These are phyloP conservation scores for Tiphia femorata DNA, from an alignment of 2,888 invertebrate genomes.

Conservation along the genomic window DNA sequence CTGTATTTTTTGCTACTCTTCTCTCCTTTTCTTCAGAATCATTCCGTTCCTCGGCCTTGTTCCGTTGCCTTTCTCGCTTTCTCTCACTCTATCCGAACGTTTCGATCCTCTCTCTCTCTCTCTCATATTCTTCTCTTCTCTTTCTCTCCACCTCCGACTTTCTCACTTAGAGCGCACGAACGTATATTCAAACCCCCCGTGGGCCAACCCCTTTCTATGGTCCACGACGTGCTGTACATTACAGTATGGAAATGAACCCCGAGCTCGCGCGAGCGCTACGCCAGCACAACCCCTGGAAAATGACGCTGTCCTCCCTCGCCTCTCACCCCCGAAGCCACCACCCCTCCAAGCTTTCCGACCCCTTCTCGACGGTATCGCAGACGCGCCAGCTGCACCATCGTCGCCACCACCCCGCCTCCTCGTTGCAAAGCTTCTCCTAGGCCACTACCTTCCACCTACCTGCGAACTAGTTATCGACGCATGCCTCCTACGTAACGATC, in stretches of 20 bases:
- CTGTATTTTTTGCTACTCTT: no score
- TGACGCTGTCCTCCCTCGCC: not conserved
- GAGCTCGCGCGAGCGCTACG: not conserved
- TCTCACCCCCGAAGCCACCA: not conserved
- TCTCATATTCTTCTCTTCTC: constrained; percentile 5
- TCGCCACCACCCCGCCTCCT: no score
- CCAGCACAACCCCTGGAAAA: constrained; percentile 1
- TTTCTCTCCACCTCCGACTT: not conserved
- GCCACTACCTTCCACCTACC: not conserved
- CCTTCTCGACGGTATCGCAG: not conserved
- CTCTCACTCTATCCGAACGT: not conserved
- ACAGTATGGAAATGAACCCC: constrained; percentile 3
- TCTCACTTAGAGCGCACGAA: constrained; percentile 11
- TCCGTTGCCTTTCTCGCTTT: no score
- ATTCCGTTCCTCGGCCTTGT: no score
- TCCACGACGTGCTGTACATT: constrained; percentile 1
- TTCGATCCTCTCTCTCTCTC: not conserved
- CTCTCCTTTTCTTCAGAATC: no score
- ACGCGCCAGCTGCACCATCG: not conserved
- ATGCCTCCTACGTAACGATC: constrained; percentile 2
- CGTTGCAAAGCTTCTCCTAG: constrained; percentile 12
- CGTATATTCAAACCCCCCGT: constrained; percentile 15
- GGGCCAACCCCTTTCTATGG: constrained; percentile 7
- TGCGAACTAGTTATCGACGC: constrained; percentile 31
- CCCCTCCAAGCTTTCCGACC: constrained; percentile 1